Evolutionary conservation across 2,888 invertebrate species (phyloP), one percentile per base, ranked within the genome.

Genomic region (Taenaris catops): DNA sequence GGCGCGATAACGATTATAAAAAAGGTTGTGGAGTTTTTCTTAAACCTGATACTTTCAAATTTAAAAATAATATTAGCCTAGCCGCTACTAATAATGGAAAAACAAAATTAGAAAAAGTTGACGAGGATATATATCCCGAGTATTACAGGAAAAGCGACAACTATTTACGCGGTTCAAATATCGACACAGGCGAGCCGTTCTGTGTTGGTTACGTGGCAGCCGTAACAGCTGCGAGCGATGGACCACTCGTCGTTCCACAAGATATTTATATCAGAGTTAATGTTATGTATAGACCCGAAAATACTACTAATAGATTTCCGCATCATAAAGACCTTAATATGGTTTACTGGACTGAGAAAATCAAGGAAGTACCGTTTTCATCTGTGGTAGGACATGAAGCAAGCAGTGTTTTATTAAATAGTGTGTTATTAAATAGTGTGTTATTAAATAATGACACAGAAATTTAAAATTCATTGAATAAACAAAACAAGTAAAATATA

Each of bases 101-200:
- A 53, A 45, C 55, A 0, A 84, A 79, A 55, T 48, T 74, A 27
- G 87, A 87, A 31, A 76, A 88, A 48, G 88, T 91, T 1, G 93
- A 95, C 67, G 93, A 93, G 63, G 88, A 90, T n/a, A 62, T 91
- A 16, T 95, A 93, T 60, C 92, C 95, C 0, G 96, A 96, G 66
- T 91, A 91, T 53, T 95, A 95, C 63, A 87, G 95, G 35, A 95
- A 95, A 72, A 90, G 88, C 23, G 88, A 89, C 6, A 92, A 92
- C 44, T 88, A 87, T 45, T 66, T 91, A 9, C 92, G 93, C 50
- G 93, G 93, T 0, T 92, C 92, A 0, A 93, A 94, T 55, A 64
- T 87, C 6, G 91, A 92, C 42, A 92, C 93, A 0, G 92, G 93
- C 0, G 91, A 93, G 43, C 94, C 95, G 0, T 95, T 94, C 66